Base-by-base conservation (phyloP, 2,888 invertebrate species). In the Ditylenchus weischeri region DNA sequence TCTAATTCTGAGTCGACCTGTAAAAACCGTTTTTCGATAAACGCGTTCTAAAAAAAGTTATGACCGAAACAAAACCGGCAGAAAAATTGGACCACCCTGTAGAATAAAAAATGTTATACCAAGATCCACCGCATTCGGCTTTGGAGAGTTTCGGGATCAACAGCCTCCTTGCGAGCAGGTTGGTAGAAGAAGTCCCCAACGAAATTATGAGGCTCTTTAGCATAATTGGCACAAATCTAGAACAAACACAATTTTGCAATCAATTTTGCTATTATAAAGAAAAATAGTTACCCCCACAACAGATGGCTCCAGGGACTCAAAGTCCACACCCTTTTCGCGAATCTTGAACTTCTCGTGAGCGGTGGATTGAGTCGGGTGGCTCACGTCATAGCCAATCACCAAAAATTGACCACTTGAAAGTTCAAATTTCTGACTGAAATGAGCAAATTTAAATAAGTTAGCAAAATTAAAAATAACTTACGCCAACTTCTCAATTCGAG, bases 161-260 rank as follows among this genome's bases (percentile, higher is more conserved):
- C 43, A 15, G 51, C 60, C n/a, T 75, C 75, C 7, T 63, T 43
- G 4, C 68, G 23, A 35, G 60, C 58, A 13, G 76, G 72, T 43
- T 71, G 71, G 23, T 63, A 73, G 54, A 75, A 71, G 59, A 64
- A 73, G 38, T 73, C 76, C 21, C 76, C 76, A 7, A 58, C 43
- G 60, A 73, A 73, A 13, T 54, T 64, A 48, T 64, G 54, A 8
- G 73, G 73, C 29, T 76, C 64, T 21, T n/a, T 35, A 7, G 43
- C 15, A 19, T 54, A 57, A 54, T 73, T 73, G 4, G 69, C 75
- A 47, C 61, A 64, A 50, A 74, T 66, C 65, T 69, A 21, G 13
- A 69, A 23, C 51, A 35, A 57, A 36, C 19, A 36, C 6, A 50
- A 47, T 48, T 47, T 11, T 11, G 43, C 8, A n/a, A 48, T 29